phyloP scores from a whole-genome alignment of 2,113 vertebrate genomes.

The Varanus komodoensis region DNA sequence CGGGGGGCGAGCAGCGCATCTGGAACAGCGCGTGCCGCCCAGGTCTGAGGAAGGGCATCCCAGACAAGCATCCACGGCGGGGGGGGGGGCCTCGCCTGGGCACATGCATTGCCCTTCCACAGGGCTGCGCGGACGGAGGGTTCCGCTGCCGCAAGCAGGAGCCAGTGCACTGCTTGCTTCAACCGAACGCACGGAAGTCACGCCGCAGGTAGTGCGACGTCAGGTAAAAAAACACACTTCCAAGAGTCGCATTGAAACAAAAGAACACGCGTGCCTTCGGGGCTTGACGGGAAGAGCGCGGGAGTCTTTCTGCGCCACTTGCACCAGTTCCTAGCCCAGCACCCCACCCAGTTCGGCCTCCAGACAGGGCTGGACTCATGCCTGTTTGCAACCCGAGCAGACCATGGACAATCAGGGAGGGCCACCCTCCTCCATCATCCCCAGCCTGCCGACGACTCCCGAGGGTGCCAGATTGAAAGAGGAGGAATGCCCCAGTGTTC shows the following conservation, averaged over 20 bases:
- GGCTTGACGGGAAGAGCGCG: no score
- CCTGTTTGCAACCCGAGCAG: not conserved
- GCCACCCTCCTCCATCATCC: no score
- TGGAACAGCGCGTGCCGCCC: no score
- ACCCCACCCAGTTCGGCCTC: no score
- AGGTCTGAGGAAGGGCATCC: not conserved
- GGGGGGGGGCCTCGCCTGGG: not conserved
- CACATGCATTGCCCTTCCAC: not conserved
- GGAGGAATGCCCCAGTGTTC: not conserved
- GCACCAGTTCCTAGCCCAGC: no score
- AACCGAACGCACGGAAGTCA: not conserved
- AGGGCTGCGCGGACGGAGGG: no score
- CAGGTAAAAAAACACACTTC: not conserved
- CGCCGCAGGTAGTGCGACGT: not conserved
- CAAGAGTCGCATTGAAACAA: no score
- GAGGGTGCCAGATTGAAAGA: no score
- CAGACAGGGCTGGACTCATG: not conserved
- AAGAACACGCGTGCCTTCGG: no score
- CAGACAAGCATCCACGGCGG: not conserved
- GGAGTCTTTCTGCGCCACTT: no score
- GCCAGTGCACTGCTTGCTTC: not conserved
- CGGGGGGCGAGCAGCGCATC: no score
- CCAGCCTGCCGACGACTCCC: no score
- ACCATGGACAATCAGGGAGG: not conserved
- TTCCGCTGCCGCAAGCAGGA: not conserved